These are phyloP conservation scores for Oreonectes daqikongensis DNA, from an alignment of 2,797 vertebrate genomes.

Conservation along the genomic window DNA sequence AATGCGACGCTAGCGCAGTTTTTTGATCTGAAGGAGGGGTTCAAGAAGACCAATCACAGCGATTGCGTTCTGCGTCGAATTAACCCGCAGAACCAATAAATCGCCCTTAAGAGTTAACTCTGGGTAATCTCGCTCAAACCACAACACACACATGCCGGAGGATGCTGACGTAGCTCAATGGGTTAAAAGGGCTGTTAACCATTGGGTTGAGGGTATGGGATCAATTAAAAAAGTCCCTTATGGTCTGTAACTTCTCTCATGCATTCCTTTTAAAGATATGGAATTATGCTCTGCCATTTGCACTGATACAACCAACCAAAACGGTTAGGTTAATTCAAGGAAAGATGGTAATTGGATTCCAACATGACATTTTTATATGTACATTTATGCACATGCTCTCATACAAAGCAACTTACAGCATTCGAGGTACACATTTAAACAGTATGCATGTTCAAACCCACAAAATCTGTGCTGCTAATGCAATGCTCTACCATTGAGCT, in stretches of 20 bases:
- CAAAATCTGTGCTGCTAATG: no score
- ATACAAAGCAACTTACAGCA: no score
- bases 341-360: not conserved
- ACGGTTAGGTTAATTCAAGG: not conserved
- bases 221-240: constrained; percentile 74
- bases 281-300: not conserved
- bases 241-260: constrained; percentile 62
- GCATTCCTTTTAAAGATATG: constrained; percentile 46
- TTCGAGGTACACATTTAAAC: no score
- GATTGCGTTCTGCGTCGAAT: no score
- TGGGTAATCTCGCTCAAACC: constrained; percentile 54
- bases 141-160: constrained; percentile 51
- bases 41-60: no score
- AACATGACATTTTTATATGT: no score
- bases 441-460: no score
- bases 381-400: no score
- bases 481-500: no score
- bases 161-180: constrained; percentile 71
- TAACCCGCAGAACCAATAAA: no score
- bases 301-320: not conserved
- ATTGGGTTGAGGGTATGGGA: constrained; percentile 71
- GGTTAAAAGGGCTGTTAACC: constrained; percentile 61
- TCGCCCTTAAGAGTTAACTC: constrained; percentile 73
- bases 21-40: no score
- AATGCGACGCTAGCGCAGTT: no score